Conservation (phyloP, 2,113 vertebrate species). For the Corythoichthys haematopterus region DNA sequence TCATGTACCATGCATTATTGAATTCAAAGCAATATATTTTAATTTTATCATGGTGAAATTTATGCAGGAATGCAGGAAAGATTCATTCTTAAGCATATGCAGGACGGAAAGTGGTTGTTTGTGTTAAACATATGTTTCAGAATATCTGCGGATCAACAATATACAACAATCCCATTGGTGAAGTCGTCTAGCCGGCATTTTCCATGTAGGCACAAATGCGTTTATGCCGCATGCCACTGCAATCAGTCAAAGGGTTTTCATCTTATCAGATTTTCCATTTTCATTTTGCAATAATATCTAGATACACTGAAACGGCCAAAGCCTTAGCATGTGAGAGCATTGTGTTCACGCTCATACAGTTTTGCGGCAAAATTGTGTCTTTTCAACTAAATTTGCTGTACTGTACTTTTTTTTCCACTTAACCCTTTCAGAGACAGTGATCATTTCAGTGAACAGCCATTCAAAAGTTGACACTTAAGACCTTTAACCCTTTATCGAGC, state of each 20-base stretch:
- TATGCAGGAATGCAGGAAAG: neutral
- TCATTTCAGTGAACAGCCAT: no score
- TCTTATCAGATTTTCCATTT: slow-evolving; percentile 40
- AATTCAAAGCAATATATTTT: neutral
- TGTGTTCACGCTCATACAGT: no score
- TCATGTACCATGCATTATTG: neutral
- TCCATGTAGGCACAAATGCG: slow-evolving; percentile 37
- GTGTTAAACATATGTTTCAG: neutral
- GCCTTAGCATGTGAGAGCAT: neutral
- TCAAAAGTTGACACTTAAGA: no score
- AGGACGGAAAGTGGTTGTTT: neutral
- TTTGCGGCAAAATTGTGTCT: neutral
- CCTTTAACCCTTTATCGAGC: no score
- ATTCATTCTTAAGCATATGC: no score
- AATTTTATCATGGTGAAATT: neutral
- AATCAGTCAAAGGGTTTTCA: slow-evolving; percentile 47
- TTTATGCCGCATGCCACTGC: slow-evolving; percentile 45
- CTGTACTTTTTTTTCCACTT: no score
- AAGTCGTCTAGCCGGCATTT: slow-evolving; percentile 20
- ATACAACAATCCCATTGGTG: neutral
- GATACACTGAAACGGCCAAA: slow-evolving; percentile 33
- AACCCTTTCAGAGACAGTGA: no score
- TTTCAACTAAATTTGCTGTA: neutral
- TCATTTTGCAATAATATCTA: slow-evolving; percentile 34
- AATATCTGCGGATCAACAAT: neutral